Evolutionary conservation across 1,140 invertebrate genomes (phyloP), one percentile per base, ranked within the genome.

Genomic region (Orius laevigatus): DNA sequence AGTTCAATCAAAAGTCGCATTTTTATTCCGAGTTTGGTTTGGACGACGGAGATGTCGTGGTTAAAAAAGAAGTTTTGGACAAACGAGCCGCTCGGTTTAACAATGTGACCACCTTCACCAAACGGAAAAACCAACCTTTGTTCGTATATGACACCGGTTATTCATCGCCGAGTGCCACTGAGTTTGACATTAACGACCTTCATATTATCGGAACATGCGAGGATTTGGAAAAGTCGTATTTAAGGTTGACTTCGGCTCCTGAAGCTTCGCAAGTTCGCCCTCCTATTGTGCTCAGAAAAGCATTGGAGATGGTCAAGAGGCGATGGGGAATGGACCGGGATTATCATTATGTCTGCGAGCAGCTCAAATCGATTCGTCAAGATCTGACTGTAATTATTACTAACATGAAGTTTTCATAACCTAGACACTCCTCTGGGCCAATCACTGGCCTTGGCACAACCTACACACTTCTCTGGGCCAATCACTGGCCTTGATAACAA

Each of bases 341-440:
- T 69, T 97, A 98, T 68, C 78, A 78, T 64, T 97, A 93, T 71
- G 82, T 87, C 46, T 97, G 92, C 71, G 92, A 98, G 75, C 94
- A 98, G 68, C 69, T 98, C 25, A 98, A 98, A 69, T 95, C 92
- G 11, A 96, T 98, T 59, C 72, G 95, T 57, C 95, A 98, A 71
- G 95, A 98, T 76, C 71, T 98, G 56, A 98, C 93, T 46, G 93
- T 92, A 70, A 74, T 72, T 70, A 50, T 40, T 15, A 6, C 9
- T 43, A n/a, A 34, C 8, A 39, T 19, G 9, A n/a, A n/a, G n/a
- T n/a, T n/a, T n/a, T n/a, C n/a, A n/a, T n/a, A n/a, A n/a, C n/a
- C n/a, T n/a, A n/a, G n/a, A n/a, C n/a, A n/a, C n/a, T n/a, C n/a
- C n/a, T n/a, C n/a, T n/a, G n/a, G n/a, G n/a, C n/a, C n/a, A n/a